phyloP scores from a whole-genome alignment of 2,888 invertebrate species.

The Ptychoptera contaminata region DNA sequence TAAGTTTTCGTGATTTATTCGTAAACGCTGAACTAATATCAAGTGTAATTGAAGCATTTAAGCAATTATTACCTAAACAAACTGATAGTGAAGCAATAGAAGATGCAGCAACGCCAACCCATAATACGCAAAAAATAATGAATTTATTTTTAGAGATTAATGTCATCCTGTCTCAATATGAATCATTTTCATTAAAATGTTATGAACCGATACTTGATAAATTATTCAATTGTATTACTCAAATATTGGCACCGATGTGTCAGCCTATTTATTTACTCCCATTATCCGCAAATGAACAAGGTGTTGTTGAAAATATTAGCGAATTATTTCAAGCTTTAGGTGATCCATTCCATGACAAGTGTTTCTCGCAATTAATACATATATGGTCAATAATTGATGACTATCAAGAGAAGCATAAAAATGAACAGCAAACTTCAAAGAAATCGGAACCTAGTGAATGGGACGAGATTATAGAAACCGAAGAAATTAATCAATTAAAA shows the following conservation, averaged over 20 bases:
- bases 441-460: conserved; percentile 11
- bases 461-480: conserved; percentile 14
- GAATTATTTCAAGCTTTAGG: conserved; percentile 20
- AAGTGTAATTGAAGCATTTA: conserved; percentile 26
- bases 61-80: conserved; percentile 17
- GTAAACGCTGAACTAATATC: conserved; percentile 21
- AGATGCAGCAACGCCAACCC: conserved; percentile 14
- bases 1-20: conserved; percentile 21
- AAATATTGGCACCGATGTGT: conserved; percentile 22
- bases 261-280: conserved; percentile 21
- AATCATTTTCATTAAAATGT: conserved; percentile 18
- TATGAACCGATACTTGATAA: conserved; percentile 17
- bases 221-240: conserved; percentile 21
- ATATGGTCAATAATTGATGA: conserved; percentile 20
- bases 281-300: conserved; percentile 22
- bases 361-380: conserved; percentile 19
- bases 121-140: conserved; percentile 23
- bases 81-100: conserved; percentile 9
- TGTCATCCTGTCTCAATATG: conserved; percentile 25
- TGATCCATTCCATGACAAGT: conserved; percentile 23
- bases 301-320: conserved; percentile 24
- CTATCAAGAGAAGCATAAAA: conserved; percentile 12
- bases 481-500: conserved; percentile 14
- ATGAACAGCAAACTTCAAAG: not conserved
- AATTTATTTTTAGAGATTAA: conserved; percentile 29